These are phyloP conservation scores for Aulostomus chinensis DNA, from an alignment of 2,797 vertebrate species.

Conservation along the genomic window DNA sequence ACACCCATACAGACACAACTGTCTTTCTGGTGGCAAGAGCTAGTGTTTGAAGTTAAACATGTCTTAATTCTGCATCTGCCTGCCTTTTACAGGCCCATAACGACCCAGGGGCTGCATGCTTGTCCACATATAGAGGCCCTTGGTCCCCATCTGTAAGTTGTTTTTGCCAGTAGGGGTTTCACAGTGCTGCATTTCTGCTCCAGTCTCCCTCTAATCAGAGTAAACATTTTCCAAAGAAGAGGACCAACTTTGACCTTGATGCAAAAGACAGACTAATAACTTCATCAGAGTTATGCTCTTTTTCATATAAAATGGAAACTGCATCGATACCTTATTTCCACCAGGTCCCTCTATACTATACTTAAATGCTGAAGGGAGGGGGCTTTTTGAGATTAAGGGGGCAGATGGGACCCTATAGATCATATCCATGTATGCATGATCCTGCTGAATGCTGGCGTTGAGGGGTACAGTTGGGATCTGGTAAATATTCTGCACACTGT, in stretches of 20 bases:
- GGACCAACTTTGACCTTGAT: slow-evolving; percentile 31
- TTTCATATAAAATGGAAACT: too few relatives aligned
- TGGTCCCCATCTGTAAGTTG: slow-evolving; percentile 77
- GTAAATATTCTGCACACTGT: slow-evolving; percentile 72
- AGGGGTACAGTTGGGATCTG: slow-evolving; percentile 77
- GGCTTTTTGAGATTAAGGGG: slow-evolving; percentile 41
- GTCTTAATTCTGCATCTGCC: slow-evolving; percentile 77
- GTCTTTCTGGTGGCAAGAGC: slow-evolving; percentile 39
- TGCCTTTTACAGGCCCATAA: slow-evolving; percentile 79
- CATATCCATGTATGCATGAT: slow-evolving; percentile 82
- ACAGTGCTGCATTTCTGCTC: slow-evolving; percentile 62
- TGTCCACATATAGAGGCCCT: slow-evolving; percentile 69
- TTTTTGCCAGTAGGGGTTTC: slow-evolving; percentile 77
- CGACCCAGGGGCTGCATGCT: slow-evolving; percentile 67
- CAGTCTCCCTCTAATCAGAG: slow-evolving; percentile 47
- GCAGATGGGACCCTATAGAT: slow-evolving; percentile 76
- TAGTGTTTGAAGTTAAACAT: slow-evolving; percentile 77
- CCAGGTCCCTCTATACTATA: slow-evolving; percentile 64
- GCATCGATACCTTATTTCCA: slow-evolving; percentile 71
- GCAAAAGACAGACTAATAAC: slow-evolving; percentile 5
- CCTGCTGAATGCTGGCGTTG: slow-evolving; percentile 14
- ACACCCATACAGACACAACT: slow-evolving; percentile 50
- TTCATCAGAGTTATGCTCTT: too few relatives aligned
- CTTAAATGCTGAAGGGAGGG: slow-evolving; percentile 45
- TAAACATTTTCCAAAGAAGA: slow-evolving; percentile 42